phyloP scores from a whole-genome alignment of 2,888 invertebrate species.

The Polymixis flavicincta region DNA sequence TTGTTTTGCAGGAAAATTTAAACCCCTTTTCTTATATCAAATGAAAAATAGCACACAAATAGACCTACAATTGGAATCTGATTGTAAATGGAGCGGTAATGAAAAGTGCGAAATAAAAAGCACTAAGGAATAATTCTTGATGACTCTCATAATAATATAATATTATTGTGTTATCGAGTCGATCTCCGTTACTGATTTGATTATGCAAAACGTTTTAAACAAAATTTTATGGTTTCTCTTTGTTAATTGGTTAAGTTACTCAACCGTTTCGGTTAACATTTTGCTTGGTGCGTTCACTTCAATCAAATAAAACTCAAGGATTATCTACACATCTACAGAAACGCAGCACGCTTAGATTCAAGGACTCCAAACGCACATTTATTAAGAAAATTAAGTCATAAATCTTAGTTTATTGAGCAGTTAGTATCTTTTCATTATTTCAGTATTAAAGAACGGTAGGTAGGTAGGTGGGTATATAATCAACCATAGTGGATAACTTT shows the following conservation, averaged over 20 bases:
- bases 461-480: background rate
- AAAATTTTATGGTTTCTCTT: constrained; percentile 34
- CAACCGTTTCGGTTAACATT: constrained; percentile 40
- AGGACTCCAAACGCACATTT: constrained; percentile 10
- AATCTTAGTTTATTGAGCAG: constrained; percentile 4
- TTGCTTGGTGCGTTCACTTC: constrained; percentile 24
- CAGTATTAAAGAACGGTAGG: background rate
- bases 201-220: constrained; percentile 36
- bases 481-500: background rate
- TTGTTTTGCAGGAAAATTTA: background rate
- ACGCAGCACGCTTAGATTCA: background rate
- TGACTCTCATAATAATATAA: constrained; percentile 4
- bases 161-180: constrained; percentile 6
- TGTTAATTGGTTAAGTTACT: constrained; percentile 39
- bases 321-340: constrained; percentile 8
- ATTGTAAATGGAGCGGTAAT: background rate
- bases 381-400: constrained; percentile 1
- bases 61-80: background rate
- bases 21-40: background rate
- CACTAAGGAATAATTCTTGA: constrained; percentile 8
- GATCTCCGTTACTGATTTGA: constrained; percentile 24
- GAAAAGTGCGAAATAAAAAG: constrained; percentile 7
- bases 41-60: constrained; percentile 1
- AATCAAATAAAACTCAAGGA: constrained; percentile 21
- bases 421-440: background rate